Evolutionary conservation across 2,113 vertebrate genomes (phyloP).

Genomic region (Edolisoma coerulescens): DNA sequence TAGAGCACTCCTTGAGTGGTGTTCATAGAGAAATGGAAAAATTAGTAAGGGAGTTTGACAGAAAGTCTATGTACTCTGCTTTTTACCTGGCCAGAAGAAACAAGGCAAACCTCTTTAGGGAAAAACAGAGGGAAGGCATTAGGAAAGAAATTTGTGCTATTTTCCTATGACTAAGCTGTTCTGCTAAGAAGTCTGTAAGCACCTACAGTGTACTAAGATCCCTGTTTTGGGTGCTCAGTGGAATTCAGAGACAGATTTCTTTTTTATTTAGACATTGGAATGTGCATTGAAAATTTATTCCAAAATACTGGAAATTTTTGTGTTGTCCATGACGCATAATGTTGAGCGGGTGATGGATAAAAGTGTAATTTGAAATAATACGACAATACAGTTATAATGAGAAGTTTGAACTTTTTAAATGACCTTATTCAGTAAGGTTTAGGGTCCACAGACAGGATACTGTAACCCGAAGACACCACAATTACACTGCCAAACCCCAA

Average conservation of each 20-base stretch:
- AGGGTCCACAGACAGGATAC: background rate
- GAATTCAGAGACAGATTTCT: background rate
- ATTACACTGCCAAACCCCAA: background rate
- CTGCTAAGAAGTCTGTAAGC: background rate
- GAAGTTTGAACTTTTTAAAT: background rate
- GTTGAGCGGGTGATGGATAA: background rate
- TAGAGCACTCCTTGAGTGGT: background rate
- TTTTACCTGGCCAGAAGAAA: background rate
- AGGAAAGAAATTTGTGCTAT: background rate
- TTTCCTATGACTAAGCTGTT: background rate
- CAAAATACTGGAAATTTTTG: background rate
- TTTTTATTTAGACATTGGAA: background rate
- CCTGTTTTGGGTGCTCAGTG: background rate
- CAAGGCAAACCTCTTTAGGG: background rate
- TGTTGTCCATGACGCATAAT: background rate
- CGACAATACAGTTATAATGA: background rate
- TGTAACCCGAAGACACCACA: background rate
- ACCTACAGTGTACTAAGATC: background rate
- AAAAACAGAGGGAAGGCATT: background rate
- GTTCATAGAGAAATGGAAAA: background rate
- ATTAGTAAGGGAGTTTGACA: background rate
- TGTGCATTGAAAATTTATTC: background rate
- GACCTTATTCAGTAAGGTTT: background rate
- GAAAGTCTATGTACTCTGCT: background rate
- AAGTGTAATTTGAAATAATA: background rate